phyloP scores from a whole-genome alignment of 2,888 invertebrate species.

The Ophonus ardosiacus region DNA sequence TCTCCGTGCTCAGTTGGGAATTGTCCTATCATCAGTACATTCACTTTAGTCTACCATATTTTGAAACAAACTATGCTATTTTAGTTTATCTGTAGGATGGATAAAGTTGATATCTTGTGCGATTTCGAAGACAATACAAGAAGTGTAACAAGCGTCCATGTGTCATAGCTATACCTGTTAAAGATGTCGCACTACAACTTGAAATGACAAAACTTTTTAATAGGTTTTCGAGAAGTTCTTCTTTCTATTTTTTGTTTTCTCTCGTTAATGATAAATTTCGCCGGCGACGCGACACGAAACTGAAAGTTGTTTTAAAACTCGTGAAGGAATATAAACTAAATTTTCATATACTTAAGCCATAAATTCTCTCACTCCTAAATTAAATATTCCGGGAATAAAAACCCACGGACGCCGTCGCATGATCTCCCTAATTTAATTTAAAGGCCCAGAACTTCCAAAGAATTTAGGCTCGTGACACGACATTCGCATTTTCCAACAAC shows the following conservation, averaged over 20 bases:
- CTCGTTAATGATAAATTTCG: slow-evolving; percentile 61
- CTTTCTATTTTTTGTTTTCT: slow-evolving; percentile 60
- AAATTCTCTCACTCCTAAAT: slow-evolving; percentile 33
- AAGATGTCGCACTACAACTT: slow-evolving; percentile 45
- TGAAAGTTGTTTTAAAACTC: slow-evolving; percentile 57
- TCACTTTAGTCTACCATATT: no score
- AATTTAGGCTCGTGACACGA: background rate
- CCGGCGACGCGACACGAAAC: slow-evolving; percentile 50
- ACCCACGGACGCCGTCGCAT: slow-evolving; percentile 18
- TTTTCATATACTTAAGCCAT: slow-evolving; percentile 60
- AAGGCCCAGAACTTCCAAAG: background rate
- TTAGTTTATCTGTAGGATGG: background rate
- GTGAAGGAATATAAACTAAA: slow-evolving; percentile 56
- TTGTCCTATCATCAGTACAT: no score
- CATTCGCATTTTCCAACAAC: background rate
- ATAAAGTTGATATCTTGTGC: background rate
- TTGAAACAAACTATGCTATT: background rate
- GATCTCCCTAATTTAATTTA: slow-evolving; percentile 48
- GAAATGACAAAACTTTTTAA: slow-evolving; percentile 63
- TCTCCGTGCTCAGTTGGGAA: no score
- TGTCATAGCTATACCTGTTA: slow-evolving; percentile 55
- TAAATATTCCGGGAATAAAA: slow-evolving; percentile 47
- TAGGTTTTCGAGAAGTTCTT: slow-evolving; percentile 58
- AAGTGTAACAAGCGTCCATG: slow-evolving; percentile 20
- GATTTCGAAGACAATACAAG: background rate